phyloP scores from a whole-genome alignment of 2,888 invertebrate genomes.

The Drosophila melanosoma region DNA sequence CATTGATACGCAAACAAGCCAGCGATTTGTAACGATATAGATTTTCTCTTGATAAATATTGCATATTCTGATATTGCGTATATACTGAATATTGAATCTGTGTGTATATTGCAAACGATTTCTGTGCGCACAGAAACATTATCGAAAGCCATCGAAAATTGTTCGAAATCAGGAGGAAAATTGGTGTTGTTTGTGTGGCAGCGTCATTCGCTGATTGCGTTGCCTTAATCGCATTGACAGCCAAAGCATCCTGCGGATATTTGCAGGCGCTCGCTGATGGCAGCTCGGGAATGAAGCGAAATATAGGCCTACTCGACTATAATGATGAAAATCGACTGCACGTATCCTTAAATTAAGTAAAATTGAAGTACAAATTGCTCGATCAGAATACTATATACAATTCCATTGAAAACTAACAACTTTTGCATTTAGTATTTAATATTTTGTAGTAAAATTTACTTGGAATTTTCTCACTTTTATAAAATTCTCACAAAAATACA shows the following conservation, averaged over 20 bases:
- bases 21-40: constrained; percentile 58
- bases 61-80: constrained; percentile 1
- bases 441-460: not conserved
- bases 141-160: constrained; percentile 24
- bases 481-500: not conserved
- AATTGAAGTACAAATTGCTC: constrained; percentile 4
- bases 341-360: constrained; percentile 1
- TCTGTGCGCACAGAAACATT: constrained; percentile 18
- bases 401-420: not conserved
- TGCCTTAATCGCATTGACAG: constrained; percentile 73
- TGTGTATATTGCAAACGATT: constrained; percentile 21
- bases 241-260: constrained; percentile 72
- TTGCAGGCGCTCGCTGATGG: constrained; percentile 42
- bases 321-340: not conserved
- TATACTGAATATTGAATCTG: not conserved
- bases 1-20: constrained; percentile 75
- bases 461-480: not conserved
- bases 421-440: not conserved
- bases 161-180: constrained; percentile 43
- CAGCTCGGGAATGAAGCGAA: not conserved
- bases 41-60: constrained; percentile 15
- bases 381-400: not conserved
- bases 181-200: constrained; percentile 27
- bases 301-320: not conserved
- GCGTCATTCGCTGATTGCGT: constrained; percentile 59